Evolutionary conservation across 2,113 vertebrate species (phyloP).

Genomic region (Eupsittula cactorum): DNA sequence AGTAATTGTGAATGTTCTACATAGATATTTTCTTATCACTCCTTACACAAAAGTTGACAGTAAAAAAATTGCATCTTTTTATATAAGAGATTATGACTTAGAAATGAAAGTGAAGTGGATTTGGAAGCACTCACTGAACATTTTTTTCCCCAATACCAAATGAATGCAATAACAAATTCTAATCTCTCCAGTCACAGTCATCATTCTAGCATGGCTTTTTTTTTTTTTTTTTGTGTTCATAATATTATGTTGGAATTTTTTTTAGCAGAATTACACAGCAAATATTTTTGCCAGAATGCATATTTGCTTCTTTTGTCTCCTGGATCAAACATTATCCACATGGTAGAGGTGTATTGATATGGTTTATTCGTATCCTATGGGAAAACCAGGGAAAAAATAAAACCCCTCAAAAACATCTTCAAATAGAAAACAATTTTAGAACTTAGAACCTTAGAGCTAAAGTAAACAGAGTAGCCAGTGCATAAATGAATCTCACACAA

Average conservation of each 20-base stretch:
- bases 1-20: neutral
- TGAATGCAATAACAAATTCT: conserved; percentile 4
- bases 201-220: neutral
- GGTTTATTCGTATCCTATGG: neutral
- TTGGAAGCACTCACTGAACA: neutral
- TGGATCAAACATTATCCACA: neutral
- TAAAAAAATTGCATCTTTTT: neutral
- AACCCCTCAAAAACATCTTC: neutral
- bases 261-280: neutral
- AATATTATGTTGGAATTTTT: neutral
- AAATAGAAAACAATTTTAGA: neutral
- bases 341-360: neutral
- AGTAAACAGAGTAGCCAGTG: neutral
- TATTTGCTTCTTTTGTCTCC: neutral
- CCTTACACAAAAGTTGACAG: neutral
- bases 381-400: neutral
- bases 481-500: neutral
- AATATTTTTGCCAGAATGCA: neutral
- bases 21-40: neutral
- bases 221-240: neutral
- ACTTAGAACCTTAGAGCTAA: neutral
- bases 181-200: neutral
- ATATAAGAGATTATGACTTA: neutral
- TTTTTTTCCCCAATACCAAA: neutral
- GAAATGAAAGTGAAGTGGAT: neutral